Evolutionary conservation across 92 coral and sea anemone species (phyloP), one percentile per base, ranked within the genome.

Genomic region (Porites divaricata): DNA sequence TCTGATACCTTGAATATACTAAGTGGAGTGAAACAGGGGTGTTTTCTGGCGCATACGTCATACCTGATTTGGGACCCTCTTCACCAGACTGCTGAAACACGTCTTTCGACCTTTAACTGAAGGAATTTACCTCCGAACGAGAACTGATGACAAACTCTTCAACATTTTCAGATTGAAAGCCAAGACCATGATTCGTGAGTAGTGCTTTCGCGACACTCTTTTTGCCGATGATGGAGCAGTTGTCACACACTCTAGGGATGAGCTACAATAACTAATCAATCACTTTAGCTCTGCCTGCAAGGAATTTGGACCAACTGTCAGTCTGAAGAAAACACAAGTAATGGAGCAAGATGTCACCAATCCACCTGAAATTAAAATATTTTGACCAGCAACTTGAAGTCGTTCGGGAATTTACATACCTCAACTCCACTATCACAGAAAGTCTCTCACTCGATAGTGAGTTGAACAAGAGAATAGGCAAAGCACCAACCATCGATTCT

Each of bases 11-110:
- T 28, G 2, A 28, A 28, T 28, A 28, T 28, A 28, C 41, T 5
- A 28, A 83, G 66, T 73, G 80, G 87, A 63, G 87, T 73, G 24
- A 82, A 72, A 79, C 79, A 82, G 72, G 62, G 62, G 6, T 82
- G 70, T 20, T 49, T 72, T 54, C 48, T 82, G 21, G 79, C 86
- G n/a, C n/a, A n/a, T n/a, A n/a, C n/a, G n/a, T 7, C 62, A 49
- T 57, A 82, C 49, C 61, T 70, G 58, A 58, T 81, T 71, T 52
- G 87, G 74, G 65, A 83, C 62, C 20, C 63, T 83, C 53, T 72
- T 83, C 80, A 61, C 53, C 23, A 72, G 62, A 73, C 41, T 63
- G 28, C 87, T 83, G 72, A n/a, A 83, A 25, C 50, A 73, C 41
- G 72, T 73, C 50, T 83, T 83, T n/a, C 21, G 21, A 16, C 64